Base-by-base conservation (phyloP, 2,797 vertebrate genomes). In the Gallinago solitaria region DNA sequence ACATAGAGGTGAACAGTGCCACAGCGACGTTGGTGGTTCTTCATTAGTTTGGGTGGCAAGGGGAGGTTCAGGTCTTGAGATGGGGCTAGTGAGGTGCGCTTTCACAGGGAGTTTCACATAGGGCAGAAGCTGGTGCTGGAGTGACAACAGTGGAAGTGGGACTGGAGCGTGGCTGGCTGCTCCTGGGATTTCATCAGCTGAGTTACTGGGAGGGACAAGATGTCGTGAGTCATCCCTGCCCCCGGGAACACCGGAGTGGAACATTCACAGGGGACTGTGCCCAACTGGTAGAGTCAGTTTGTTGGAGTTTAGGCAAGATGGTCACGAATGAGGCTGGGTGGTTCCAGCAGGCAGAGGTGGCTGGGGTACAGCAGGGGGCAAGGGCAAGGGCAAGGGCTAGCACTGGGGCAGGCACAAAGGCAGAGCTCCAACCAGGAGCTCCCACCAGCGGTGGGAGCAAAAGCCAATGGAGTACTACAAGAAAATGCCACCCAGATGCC, bases 141-240 rank as follows among this genome's bases (percentile, higher is more conserved):
- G 53, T 45, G 48, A 27, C 16, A 43, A 6, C 21, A 27, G 41
- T 48, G 27, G 0, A 0, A 19, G 7, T 0, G 3, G 39, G 56
- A n/a, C 60, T 61, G 37, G 39, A 86, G 13, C 5, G 11, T 48
- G 37, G 28, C 61, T 65, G 70, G 41, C 65, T 80, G 64, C 48
- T 87, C n/a, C 71, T 30, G 35, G 37, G 50, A 83, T 92, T 91
- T 95, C 71, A 48, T 89, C 76, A 80, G 45, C 64, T 56, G n/a
- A 63, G 21, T 83, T 70, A 45, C 71, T 50, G 71, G 81, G 48
- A 93, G 77, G 43, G 63, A 92, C 75, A 82, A 84, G 51, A 69
- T 76, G n/a, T 54, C 39, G 5, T 87, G 91, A 92, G 75, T 91
- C 89, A 94, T 75, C 35, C 35, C 18, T 41, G 43, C 45, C 79